A percentile compares a stretch with the other conserved stretches of the same genome.
Conservation (phyloP, 2,888 invertebrate genomes). For the Mythimna pallens region DNA sequence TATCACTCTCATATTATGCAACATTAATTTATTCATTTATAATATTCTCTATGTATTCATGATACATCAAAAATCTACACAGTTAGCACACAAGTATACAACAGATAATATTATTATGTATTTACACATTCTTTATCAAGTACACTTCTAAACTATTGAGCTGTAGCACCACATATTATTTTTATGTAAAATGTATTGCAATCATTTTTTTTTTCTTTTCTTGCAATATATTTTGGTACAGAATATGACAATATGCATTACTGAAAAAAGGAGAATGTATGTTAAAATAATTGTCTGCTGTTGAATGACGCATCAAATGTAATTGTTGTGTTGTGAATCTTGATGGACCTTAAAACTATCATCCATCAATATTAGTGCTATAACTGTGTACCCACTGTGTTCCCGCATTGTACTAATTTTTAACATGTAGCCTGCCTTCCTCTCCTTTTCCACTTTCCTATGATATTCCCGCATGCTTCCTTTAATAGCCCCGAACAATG, state of each 20-base stretch:
- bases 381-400: constrained; percentile 54
- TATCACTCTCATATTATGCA: constrained; percentile 68
- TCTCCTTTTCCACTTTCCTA: constrained; percentile 65
- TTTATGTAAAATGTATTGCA: constrained; percentile 37
- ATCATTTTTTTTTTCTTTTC: constrained; percentile 39
- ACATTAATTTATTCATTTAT: constrained; percentile 60
- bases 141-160: constrained; percentile 36
- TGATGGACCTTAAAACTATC: constrained; percentile 50
- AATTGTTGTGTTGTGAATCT: constrained; percentile 49
- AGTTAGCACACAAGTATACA: constrained; percentile 13
- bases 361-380: constrained; percentile 47
- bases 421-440: constrained; percentile 51
- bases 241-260: constrained; percentile 55
- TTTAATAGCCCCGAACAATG: constrained; percentile 86
- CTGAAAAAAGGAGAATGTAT: constrained; percentile 52
- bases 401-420: constrained; percentile 45
- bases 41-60: constrained; percentile 55
- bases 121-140: constrained; percentile 36
- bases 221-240: constrained; percentile 54
- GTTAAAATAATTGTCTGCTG: constrained; percentile 38
- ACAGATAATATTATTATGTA: constrained; percentile 31
- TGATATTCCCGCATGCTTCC: constrained; percentile 88
- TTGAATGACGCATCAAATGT: constrained; percentile 50
- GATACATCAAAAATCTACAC: constrained; percentile 27
- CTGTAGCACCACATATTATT: constrained; percentile 17